Percentiles rank a stretch among this genome's conserved stretches.
phyloP scores from a whole-genome alignment of 1,140 invertebrate species.

The Drosophila sproati region DNA sequence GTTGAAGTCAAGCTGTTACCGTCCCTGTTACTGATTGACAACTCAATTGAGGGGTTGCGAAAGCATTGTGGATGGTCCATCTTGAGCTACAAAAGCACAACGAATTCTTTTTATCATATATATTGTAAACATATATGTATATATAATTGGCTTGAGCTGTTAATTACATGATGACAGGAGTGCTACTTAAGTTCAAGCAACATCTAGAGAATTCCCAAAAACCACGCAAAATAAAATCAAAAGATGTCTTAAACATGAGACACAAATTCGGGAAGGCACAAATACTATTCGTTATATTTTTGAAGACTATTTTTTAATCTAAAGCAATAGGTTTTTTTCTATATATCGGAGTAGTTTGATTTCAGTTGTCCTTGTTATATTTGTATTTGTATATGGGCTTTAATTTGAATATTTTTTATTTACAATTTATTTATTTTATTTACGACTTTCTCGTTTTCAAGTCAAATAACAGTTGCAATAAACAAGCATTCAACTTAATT shows the following conservation, averaged over 20 bases:
- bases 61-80: neutral
- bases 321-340: conserved; percentile 55
- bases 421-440: conserved; percentile 77
- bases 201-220: conserved; percentile 1
- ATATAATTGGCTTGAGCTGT: neutral
- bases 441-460: conserved; percentile 62
- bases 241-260: conserved; percentile 34
- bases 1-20: conserved; percentile 44
- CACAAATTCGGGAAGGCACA: conserved; percentile 68
- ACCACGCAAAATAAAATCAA: conserved; percentile 9
- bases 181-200: too few species aligned
- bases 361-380: conserved; percentile 37
- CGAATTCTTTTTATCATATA: neutral
- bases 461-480: conserved; percentile 83
- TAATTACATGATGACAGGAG: too few species aligned
- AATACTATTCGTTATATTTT: conserved; percentile 64
- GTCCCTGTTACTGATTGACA: conserved; percentile 34
- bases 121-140: too few species aligned
- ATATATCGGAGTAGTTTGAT: conserved; percentile 38
- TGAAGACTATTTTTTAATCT: conserved; percentile 65
- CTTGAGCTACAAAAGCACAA: neutral
- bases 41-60: conserved; percentile 8
- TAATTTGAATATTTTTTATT: conserved; percentile 80
- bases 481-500: conserved; percentile 81
- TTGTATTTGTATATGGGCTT: conserved; percentile 58